Evolutionary conservation across 2,113 vertebrate genomes (phyloP).

Genomic region (Takifugu flavidus): DNA sequence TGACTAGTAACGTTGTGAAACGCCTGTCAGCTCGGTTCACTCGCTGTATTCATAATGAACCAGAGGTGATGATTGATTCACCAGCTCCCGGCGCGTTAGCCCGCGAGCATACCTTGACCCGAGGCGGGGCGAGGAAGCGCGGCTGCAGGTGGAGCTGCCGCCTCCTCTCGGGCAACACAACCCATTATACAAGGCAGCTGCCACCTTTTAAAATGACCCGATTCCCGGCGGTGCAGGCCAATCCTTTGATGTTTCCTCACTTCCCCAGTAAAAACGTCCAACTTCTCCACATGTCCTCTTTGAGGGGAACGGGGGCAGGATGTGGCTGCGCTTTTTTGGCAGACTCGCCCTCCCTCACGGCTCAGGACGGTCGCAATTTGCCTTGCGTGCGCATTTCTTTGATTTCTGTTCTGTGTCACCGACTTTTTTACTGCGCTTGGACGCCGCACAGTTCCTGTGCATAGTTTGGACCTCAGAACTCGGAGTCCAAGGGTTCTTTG

Average conservation of each 20-base stretch:
- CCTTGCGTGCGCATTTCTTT: conserved; percentile 44
- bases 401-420: conserved; percentile 37
- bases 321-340: conserved; percentile 66
- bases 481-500: conserved; percentile 35
- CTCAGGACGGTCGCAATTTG: conserved; percentile 24
- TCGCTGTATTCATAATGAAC: conserved; percentile 27
- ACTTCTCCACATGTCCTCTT: conserved; percentile 32
- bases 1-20: conserved; percentile 53
- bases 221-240: conserved; percentile 18
- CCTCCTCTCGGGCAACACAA: no score
- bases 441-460: conserved; percentile 39
- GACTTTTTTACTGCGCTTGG: conserved; percentile 32
- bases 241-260: conserved; percentile 42
- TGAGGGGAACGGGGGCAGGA: conserved; percentile 50
- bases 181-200: conserved; percentile 15
- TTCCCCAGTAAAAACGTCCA: conserved; percentile 34
- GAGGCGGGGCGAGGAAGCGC: background rate
- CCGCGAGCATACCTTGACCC: background rate
- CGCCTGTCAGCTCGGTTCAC: conserved; percentile 34
- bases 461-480: conserved; percentile 27
- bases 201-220: conserved; percentile 35
- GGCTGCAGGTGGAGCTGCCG: no score
- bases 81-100: background rate
- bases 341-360: conserved; percentile 14
- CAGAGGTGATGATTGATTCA: conserved; percentile 27